Conservation (phyloP, 2,113 vertebrate genomes). For the Proterorhinus semilunaris region DNA sequence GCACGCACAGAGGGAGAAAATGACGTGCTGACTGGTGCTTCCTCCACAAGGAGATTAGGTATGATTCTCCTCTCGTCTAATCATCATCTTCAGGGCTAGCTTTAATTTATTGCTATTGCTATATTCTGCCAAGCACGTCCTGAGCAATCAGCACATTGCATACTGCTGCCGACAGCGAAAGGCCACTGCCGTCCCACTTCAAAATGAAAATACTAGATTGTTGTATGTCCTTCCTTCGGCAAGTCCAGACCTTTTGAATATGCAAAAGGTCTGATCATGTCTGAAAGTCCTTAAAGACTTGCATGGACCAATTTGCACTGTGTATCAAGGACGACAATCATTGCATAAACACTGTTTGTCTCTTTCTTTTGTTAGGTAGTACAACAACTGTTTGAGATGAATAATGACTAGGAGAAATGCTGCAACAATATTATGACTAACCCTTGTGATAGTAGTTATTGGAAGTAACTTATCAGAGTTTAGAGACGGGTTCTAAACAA, state of each 20-base stretch:
- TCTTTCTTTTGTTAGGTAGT: too few species aligned
- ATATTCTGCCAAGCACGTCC: constrained; percentile 55
- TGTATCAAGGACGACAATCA: constrained; percentile 16
- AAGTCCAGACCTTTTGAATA: constrained; percentile 38
- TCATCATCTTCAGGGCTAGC: constrained; percentile 35
- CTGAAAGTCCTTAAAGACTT: constrained; percentile 58
- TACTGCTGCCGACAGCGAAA: constrained; percentile 64
- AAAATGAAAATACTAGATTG: constrained; percentile 75
- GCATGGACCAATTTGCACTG: constrained; percentile 43
- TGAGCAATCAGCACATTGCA: constrained; percentile 72
- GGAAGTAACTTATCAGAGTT: too few species aligned
- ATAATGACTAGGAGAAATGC: too few species aligned
- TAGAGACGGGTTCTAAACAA: too few species aligned
- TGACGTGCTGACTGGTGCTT: constrained; percentile 49
- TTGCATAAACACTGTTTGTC: neutral
- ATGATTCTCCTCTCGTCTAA: constrained; percentile 53
- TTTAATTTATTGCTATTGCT: constrained; percentile 50
- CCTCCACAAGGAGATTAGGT: constrained; percentile 62
- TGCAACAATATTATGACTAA: too few species aligned
- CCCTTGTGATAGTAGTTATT: too few species aligned
- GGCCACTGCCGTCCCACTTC: constrained; percentile 50
- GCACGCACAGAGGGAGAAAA: constrained; percentile 32
- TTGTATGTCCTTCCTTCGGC: constrained; percentile 65
- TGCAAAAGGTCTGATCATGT: constrained; percentile 39
- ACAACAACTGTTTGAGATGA: too few species aligned